Evolutionary conservation across 2,888 invertebrate genomes (phyloP), one percentile per base, ranked within the genome.

Genomic region (Acleris literana): DNA sequence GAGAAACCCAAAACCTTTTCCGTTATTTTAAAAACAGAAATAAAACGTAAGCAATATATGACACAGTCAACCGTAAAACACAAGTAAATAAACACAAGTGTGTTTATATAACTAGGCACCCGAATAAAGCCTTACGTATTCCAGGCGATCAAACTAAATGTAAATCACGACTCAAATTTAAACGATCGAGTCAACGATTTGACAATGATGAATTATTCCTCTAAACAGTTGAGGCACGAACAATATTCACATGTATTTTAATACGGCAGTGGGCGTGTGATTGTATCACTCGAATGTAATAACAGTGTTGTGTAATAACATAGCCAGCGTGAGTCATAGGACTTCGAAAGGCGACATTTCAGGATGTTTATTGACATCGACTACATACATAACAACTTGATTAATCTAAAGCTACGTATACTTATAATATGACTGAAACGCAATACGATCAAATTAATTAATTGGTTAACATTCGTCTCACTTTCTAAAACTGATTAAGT

Each of bases 201-300:
- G 90, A 88, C 89, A 88, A 82, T 87, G 90, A 91, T 79, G 80
- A 82, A 90, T 88, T 84, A 81, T 87, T 87, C 85, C 85, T 84
- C 84, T 79, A 76, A 81, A 76, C 72, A 67, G 76, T 74, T 74
- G 71, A 79, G 74, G 73, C 77, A 73, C 66, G 70, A 74, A 84
- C 74, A 70, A 76, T 76, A 77, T 74, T 69, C 70, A 68, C 68
- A 64, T 79, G 77, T 79, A 82, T 81, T 83, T 83, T 78, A 78
- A 79, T 79, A 79, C 74, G 77, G 76, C 78, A 82, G 83, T 86
- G 82, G 86, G 86, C 60, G 71, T 68, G 74, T 76, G 82, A 84
- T 84, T 80, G 73, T 75, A 83, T 85, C 83, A 70, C 60, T 72
- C 66, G 46, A 69, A 73, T 72, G 75, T 83, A 82, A 83, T 84